Base-by-base conservation (phyloP, 2,888 invertebrate genomes). In the Thera obeliscata region DNA sequence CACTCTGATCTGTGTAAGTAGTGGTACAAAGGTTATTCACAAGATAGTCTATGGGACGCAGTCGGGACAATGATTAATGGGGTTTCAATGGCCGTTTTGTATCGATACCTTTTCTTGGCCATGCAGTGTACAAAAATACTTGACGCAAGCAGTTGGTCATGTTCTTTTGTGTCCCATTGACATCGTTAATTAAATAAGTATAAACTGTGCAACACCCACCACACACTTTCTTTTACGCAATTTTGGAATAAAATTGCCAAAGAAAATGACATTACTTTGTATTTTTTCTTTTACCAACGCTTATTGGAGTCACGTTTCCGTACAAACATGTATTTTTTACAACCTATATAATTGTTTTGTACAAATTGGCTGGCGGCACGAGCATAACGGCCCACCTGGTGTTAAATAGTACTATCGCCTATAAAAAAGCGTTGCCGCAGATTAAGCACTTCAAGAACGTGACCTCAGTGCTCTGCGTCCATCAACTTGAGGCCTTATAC, bases 121-220 rank as follows among this genome's bases (percentile, higher is more conserved):
- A 11, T 9, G 57, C 55, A 66, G 67, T 81, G 74, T 75, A 76
- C 57, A 71, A 69, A 72, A 71, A 65, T 62, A 70, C 66, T 75
- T 72, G 72, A 75, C 62, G 69, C 74, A 74, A 75, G 75, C 75
- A 74, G 75, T 73, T 75, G 77, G 73, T 75, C 76, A 76, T 77
- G 76, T 70, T 70, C 73, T 72, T 72, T 72, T 67, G 75, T 75
- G 82, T 71, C 76, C 84, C 76, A 85, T 83, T 86, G 82, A 86
- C 86, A 85, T 83, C 76, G 73, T 79, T 85, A 78, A 83, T 85
- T 82, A 79, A 82, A 81, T 79, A 74, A 74, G 77, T 54, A 55
- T 64, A 70, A 69, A 72, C 67, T 58, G 56, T 65, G 66, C 68
- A 68, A 59, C 56, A 61, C 43, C 49, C 56, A 61, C 43, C 41